Base-by-base conservation (phyloP, 2,888 invertebrate species). In the Eutolmus rufibarbis region DNA sequence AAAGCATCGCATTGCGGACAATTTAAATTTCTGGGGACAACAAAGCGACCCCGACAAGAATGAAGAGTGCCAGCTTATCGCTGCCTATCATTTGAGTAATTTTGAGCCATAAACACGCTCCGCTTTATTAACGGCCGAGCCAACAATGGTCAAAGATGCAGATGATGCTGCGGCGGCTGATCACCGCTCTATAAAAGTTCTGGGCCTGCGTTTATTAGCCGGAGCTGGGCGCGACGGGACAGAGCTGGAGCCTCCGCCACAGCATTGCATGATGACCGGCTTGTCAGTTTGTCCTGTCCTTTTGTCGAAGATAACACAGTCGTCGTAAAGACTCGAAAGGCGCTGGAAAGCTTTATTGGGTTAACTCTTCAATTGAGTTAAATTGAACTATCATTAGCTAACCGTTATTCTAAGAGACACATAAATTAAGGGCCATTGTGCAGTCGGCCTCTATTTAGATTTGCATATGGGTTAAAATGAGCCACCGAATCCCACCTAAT, bases 341-440 rank as follows among this genome's bases (percentile, higher is more conserved):
- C 37, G 23, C 43, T 37, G 43, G 43, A 81, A 19, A 81, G 19
- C 40, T 74, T 51, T 34, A 74, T 34, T 88, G 88, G 89, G 87
- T 88, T 89, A 90, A 90, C 89, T 89, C 89, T 87, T 90, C 91
- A 91, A 91, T 91, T 91, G 91, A 91, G 91, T 90, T 90, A 91
- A 91, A 91, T 91, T 91, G 90, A 91, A 90, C 91, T 91, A 91
- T 84, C 84, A 57, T 84, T 84, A 40, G 84, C 28, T 84, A 57
- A 74, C 19, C 9, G 19, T 37, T 84, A 66, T 66, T 84, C 74
- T 66, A 84, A 84, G 84, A 57, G 57, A 82, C 28, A 51, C 46
- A 23, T 9, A 46, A 28, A 31, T 28, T 40, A 51, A 79, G 76
- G 34, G 31, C 40, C 14, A 76, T 40, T 76, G 66, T 66, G 23